Conservation (phyloP, 2,888 invertebrate species). For the Himalopsyche japonica region DNA sequence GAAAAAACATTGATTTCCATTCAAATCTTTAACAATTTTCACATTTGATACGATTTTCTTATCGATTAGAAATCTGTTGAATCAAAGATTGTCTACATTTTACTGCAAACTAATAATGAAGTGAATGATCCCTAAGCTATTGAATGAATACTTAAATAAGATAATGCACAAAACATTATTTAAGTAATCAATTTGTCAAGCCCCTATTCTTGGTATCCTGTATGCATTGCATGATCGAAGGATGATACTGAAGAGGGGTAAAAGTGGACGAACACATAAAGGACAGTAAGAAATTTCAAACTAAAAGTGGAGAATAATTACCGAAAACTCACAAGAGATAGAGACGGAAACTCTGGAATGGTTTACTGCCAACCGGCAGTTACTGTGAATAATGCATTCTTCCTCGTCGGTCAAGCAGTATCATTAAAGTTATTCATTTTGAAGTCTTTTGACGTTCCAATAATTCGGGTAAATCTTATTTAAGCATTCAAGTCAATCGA, state of each 20-base stretch:
- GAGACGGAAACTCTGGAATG: neutral
- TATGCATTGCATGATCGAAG: neutral
- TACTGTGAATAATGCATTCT: neutral
- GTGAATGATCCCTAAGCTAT: no score
- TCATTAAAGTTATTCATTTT: neutral
- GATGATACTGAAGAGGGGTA: neutral
- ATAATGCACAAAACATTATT: no score
- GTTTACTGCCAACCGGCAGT: neutral
- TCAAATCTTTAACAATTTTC: no score
- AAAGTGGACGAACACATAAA: neutral
- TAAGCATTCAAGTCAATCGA: no score
- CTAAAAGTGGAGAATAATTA: constrained; percentile 2
- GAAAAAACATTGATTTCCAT: no score
- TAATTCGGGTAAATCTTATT: no score
- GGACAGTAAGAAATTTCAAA: constrained; percentile 14
- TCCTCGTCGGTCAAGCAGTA: neutral
- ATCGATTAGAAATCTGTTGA: no score
- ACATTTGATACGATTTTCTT: no score
- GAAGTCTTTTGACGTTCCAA: neutral
- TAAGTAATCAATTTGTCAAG: no score
- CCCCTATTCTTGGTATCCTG: neutral
- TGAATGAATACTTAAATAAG: no score
- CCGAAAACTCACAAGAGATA: neutral
- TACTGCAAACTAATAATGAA: no score
- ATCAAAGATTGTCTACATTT: no score